Evolutionary conservation across 1,140 invertebrate species (phyloP).

Genomic region (Saccostrea echinata): DNA sequence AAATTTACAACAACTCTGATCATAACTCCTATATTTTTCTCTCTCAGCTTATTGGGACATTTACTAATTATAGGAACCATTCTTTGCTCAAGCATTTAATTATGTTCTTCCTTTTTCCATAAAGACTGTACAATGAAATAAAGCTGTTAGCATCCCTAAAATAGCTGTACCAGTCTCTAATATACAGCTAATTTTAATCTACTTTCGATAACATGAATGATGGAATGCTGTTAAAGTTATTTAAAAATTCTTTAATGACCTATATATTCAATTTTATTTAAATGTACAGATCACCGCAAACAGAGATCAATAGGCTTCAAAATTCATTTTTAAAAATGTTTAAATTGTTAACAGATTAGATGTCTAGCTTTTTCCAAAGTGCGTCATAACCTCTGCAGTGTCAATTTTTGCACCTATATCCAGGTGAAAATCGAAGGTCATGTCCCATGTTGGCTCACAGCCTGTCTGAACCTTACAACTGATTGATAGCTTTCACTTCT

Average conservation of each 20-base stretch:
- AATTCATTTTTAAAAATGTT: neutral
- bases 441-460: neutral
- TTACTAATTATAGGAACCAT: neutral
- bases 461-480: conserved; percentile 14
- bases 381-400: conserved; percentile 21
- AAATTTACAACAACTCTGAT: neutral
- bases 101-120: neutral
- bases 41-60: neutral
- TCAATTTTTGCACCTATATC: conserved; percentile 18
- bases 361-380: neutral
- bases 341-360: conserved; percentile 11
- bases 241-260: neutral
- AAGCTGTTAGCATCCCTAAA: too few species aligned
- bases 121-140: neutral
- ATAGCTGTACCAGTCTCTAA: too few species aligned
- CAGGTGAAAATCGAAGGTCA: conserved; percentile 18
- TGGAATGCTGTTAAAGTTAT: too few species aligned
- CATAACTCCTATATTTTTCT: neutral
- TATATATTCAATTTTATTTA: neutral
- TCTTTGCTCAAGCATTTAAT: neutral
- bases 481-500: conserved; percentile 24
- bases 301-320: neutral
- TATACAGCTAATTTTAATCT: too few species aligned
- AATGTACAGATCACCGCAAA: neutral
- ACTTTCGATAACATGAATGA: too few species aligned